Conservation (phyloP, 2,113 vertebrate genomes). For the Toxotes chatareus region DNA sequence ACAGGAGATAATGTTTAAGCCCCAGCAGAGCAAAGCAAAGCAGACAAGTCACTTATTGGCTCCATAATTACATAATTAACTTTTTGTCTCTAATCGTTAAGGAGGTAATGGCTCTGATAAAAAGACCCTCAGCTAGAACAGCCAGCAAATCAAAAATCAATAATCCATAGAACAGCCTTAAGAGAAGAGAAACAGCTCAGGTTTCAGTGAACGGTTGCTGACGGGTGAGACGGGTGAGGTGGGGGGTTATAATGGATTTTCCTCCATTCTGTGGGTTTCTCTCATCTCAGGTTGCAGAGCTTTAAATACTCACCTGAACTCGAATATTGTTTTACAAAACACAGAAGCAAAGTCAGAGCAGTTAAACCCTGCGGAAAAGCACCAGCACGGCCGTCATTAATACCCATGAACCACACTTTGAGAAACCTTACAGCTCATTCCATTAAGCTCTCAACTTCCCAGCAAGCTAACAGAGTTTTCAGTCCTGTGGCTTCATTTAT, state of each 20-base stretch:
- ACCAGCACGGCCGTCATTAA: no score
- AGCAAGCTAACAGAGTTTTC: no score
- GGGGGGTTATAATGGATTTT: conserved; percentile 87
- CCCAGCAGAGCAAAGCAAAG: conserved; percentile 94
- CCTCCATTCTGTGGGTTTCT: conserved; percentile 57
- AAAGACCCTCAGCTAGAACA: conserved; percentile 92
- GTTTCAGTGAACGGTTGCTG: conserved; percentile 69
- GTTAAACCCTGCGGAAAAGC: no score
- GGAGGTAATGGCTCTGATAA: conserved; percentile 97
- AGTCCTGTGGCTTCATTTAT: no score
- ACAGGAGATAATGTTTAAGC: conserved; percentile 94
- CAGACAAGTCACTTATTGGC: conserved; percentile 97
- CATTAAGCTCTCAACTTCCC: no score
- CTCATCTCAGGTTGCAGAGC: conserved; percentile 85
- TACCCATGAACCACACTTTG: no score
- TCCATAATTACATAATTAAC: conserved; percentile 99
- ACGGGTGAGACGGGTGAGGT: neutral
- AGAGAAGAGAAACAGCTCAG: conserved; percentile 75
- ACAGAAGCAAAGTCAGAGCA: no score
- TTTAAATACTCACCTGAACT: conserved; percentile 84
- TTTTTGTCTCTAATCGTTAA: conserved; percentile 99
- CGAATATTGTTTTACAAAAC: conserved; percentile 80
- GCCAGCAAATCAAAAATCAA: conserved; percentile 97
- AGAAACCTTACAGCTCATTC: no score
- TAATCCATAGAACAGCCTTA: conserved; percentile 96